Percentiles rank a stretch among this genome's conserved stretches.
phyloP scores from a whole-genome alignment of 2,888 invertebrate genomes.

The Zonitis immaculata region DNA sequence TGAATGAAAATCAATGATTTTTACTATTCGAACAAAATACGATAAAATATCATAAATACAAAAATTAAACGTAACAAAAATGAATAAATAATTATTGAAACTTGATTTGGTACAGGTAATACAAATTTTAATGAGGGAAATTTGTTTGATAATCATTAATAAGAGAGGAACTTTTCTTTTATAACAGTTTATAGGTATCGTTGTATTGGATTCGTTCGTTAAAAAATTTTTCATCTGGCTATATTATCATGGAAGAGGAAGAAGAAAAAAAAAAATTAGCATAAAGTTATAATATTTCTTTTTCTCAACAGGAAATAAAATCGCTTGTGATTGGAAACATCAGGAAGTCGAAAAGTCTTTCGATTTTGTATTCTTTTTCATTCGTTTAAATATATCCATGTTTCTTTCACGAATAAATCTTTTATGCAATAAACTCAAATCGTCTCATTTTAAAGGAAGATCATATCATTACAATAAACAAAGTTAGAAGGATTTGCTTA shows the following conservation, averaged over 20 bases:
- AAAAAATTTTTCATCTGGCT: too few species aligned
- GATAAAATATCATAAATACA: neutral
- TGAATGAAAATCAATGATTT: neutral
- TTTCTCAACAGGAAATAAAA: conserved; percentile 4
- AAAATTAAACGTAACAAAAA: too few species aligned
- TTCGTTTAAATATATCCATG: conserved; percentile 13
- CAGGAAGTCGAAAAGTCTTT: conserved; percentile 1
- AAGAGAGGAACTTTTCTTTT: neutral
- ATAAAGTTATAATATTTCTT: conserved; percentile 5
- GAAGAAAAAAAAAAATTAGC: conserved; percentile 6
- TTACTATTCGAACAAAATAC: neutral
- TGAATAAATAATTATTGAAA: neutral
- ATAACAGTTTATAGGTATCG: too few species aligned
- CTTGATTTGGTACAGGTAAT: too few species aligned
- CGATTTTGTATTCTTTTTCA: neutral
- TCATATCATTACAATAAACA: conserved; percentile 2
- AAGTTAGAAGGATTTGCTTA: neutral
- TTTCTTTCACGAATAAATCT: conserved; percentile 8
- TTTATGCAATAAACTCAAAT: conserved; percentile 10
- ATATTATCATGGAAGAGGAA: too few species aligned
- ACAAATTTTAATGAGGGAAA: too few species aligned
- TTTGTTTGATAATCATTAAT: neutral
- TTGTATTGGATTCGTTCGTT: neutral
- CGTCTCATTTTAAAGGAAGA: conserved; percentile 9
- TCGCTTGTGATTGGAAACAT: conserved; percentile 4